Percentiles rank a stretch among this genome's conserved stretches.
phyloP scores from a whole-genome alignment of 2,888 invertebrate genomes.

The Orchesellides sinensis region DNA sequence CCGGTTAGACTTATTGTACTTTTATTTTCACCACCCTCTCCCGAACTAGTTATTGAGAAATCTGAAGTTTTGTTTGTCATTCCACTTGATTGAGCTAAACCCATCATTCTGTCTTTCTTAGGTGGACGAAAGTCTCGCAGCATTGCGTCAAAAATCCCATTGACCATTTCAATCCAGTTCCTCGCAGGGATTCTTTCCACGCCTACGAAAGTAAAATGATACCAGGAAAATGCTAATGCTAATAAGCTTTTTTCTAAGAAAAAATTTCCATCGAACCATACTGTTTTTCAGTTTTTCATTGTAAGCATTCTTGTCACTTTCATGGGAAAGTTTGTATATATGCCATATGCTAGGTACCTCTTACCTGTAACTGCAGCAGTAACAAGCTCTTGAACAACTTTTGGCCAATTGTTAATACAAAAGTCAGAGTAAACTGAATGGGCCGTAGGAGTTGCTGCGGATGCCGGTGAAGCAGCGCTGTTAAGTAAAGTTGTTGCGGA shows the following conservation, averaged over 20 bases:
- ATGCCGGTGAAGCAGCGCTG: neutral
- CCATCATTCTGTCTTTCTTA: slow-evolving; percentile 25
- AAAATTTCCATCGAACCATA: too few relatives aligned
- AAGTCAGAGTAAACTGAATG: slow-evolving; percentile 68
- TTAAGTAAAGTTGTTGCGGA: slow-evolving; percentile 2
- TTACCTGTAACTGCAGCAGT: slow-evolving; percentile 71
- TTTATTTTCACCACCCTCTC: too few relatives aligned
- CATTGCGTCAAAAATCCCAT: slow-evolving; percentile 70
- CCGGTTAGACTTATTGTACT: too few relatives aligned
- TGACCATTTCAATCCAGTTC: slow-evolving; percentile 73
- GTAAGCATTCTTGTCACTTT: too few relatives aligned
- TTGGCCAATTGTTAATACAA: slow-evolving; percentile 72
- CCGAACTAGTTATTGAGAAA: slow-evolving; percentile 7
- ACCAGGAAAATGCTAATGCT: too few relatives aligned
- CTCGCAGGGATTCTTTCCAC: slow-evolving; percentile 72
- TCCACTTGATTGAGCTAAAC: slow-evolving; percentile 13
- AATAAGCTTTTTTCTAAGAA: too few relatives aligned
- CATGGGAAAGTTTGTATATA: neutral
- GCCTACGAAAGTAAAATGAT: too few relatives aligned
- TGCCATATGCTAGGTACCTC: too few relatives aligned
- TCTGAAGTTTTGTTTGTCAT: neutral
- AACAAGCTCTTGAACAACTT: slow-evolving; percentile 70
- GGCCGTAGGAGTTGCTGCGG: slow-evolving; percentile 7
- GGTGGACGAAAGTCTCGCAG: slow-evolving; percentile 52
- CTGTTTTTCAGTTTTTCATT: too few relatives aligned